A percentile compares a stretch with the other conserved stretches of the same genome.
These are phyloP conservation scores for Capricornis sumatraensis DNA, from an alignment of 2,113 vertebrate genomes.

Conservation along the genomic window DNA sequence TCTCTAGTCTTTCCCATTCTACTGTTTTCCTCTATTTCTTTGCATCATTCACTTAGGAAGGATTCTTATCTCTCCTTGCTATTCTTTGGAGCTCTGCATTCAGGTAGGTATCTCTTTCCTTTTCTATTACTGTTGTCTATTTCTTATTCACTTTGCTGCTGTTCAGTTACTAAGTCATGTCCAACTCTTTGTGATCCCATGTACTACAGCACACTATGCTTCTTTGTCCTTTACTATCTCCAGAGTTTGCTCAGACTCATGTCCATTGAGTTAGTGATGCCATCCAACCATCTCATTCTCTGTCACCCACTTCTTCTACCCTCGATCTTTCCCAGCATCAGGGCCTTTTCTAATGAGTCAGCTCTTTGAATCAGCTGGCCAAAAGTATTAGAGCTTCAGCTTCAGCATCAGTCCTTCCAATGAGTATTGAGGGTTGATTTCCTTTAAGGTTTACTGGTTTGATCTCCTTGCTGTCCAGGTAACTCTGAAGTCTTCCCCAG, in stretches of 20 bases:
- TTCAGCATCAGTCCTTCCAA: neutral
- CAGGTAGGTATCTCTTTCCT: neutral
- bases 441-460: neutral
- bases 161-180: neutral
- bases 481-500: neutral
- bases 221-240: neutral
- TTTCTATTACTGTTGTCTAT: neutral
- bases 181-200: neutral
- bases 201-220: neutral
- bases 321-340: neutral
- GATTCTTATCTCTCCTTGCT: neutral
- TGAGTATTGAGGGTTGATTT: neutral
- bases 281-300: neutral
- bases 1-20: neutral
- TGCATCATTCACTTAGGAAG: rapidly evolving
- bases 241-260: neutral
- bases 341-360: neutral
- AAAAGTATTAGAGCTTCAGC: neutral
- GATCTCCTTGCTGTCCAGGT: neutral
- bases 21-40: neutral
- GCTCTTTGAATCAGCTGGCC: neutral
- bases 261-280: neutral
- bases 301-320: neutral
- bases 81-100: neutral
- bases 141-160: neutral